Conservation (phyloP, 2,888 invertebrate genomes). For the Drosophila ustulata region DNA sequence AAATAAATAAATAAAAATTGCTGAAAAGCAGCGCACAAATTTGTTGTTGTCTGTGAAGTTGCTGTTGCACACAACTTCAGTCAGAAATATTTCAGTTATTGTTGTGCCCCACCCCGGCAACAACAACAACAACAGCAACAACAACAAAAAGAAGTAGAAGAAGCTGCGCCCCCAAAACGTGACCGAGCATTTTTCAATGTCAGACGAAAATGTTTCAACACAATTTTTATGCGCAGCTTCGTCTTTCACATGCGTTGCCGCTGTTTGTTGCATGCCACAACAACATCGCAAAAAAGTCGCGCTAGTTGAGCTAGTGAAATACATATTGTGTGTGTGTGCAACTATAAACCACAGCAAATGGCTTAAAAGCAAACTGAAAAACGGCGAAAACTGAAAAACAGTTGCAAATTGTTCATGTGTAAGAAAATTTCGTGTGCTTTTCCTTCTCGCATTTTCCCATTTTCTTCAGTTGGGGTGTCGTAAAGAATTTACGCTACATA, state of each 20-base stretch:
- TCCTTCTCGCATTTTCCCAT: constrained; percentile 20
- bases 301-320: constrained; percentile 50
- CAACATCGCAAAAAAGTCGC: not conserved
- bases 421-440: constrained; percentile 52
- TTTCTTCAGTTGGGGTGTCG: constrained; percentile 43
- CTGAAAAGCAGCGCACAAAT: constrained; percentile 31
- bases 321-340: constrained; percentile 35
- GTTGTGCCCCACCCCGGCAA: constrained; percentile 17
- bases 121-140: not conserved
- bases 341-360: constrained; percentile 28
- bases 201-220: constrained; percentile 80
- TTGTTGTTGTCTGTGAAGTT: constrained; percentile 71
- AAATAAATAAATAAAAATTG: constrained; percentile 81
- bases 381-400: constrained; percentile 7
- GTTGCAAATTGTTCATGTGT: constrained; percentile 72
- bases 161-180: constrained; percentile 81
- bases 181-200: constrained; percentile 85
- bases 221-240: constrained; percentile 52
- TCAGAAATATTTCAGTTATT: constrained; percentile 25
- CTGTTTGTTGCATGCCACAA: constrained; percentile 1
- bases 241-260: constrained; percentile 18
- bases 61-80: constrained; percentile 14
- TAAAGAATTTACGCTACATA: constrained; percentile 84
- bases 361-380: constrained; percentile 3
- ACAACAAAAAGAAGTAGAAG: not conserved